Conservation (phyloP, 1,140 invertebrate species). For the Cephus cinctus region DNA sequence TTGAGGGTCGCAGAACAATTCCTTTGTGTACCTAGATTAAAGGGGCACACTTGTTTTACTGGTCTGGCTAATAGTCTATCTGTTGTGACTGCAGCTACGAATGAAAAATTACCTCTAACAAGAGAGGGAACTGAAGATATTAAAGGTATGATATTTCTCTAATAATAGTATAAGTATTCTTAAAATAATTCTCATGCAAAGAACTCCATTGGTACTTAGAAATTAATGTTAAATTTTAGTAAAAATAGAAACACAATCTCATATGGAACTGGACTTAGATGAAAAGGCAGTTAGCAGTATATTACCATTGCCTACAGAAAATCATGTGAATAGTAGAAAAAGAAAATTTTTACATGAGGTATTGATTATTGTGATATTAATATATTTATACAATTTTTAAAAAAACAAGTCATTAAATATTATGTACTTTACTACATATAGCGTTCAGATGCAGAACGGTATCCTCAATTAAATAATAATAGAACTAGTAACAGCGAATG, state of each 20-base stretch:
- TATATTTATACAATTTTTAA: too few species aligned
- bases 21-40: slow-evolving; percentile 78
- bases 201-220: neutral
- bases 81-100: slow-evolving; percentile 54
- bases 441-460: too few species aligned
- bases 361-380: too few species aligned
- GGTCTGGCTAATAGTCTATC: slow-evolving; percentile 76
- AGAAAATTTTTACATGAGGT: slow-evolving; percentile 33
- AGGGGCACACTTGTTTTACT: slow-evolving; percentile 81
- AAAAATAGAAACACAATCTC: slow-evolving; percentile 19
- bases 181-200: neutral
- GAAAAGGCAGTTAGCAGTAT: slow-evolving; percentile 15
- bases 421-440: too few species aligned
- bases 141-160: slow-evolving; percentile 17
- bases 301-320: slow-evolving; percentile 11
- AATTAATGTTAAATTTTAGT: slow-evolving; percentile 19
- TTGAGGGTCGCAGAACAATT: slow-evolving; percentile 79
- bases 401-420: too few species aligned
- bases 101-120: slow-evolving; percentile 47
- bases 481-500: neutral
- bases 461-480: too few species aligned
- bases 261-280: slow-evolving; percentile 17
- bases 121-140: slow-evolving; percentile 35
- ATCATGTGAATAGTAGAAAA: slow-evolving; percentile 30
- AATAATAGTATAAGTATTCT: neutral